Evolutionary conservation across 2,797 vertebrate genomes (phyloP).

Genomic region (Rhyacichthys aspro): DNA sequence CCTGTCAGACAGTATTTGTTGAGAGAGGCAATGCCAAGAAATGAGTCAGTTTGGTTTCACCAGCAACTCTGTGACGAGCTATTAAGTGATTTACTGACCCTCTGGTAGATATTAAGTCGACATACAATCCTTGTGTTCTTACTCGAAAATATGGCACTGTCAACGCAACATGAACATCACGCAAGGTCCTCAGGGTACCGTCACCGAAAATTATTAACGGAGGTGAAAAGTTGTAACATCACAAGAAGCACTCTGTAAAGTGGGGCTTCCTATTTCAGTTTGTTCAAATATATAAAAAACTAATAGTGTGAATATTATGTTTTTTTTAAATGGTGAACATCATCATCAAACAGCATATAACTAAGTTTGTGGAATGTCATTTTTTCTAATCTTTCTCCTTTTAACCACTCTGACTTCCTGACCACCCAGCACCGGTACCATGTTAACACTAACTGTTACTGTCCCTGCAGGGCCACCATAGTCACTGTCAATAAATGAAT

Average conservation of each 20-base stretch:
- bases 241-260: neutral
- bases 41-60: conserved; percentile 64
- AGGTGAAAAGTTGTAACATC: conserved; percentile 20
- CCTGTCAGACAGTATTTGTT: conserved; percentile 67
- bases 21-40: conserved; percentile 51
- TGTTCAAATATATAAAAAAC: neutral
- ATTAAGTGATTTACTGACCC: conserved; percentile 62
- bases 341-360: neutral
- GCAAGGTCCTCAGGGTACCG: conserved; percentile 19
- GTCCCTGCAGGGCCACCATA: conserved; percentile 9
- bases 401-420: conserved; percentile 1
- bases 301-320: neutral
- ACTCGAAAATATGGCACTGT: conserved; percentile 51
- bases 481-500: conserved; percentile 25
- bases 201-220: conserved; percentile 28
- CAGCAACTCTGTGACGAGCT: conserved; percentile 51
- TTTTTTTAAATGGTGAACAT: neutral
- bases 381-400: too few relatives aligned
- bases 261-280: neutral
- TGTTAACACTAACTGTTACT: neutral
- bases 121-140: conserved; percentile 55
- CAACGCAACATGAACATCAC: conserved; percentile 31
- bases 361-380: too few relatives aligned
- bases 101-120: conserved; percentile 57
- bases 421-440: conserved; percentile 46